phyloP scores from a whole-genome alignment of 2,113 vertebrate genomes.

The Euleptes europaea region DNA sequence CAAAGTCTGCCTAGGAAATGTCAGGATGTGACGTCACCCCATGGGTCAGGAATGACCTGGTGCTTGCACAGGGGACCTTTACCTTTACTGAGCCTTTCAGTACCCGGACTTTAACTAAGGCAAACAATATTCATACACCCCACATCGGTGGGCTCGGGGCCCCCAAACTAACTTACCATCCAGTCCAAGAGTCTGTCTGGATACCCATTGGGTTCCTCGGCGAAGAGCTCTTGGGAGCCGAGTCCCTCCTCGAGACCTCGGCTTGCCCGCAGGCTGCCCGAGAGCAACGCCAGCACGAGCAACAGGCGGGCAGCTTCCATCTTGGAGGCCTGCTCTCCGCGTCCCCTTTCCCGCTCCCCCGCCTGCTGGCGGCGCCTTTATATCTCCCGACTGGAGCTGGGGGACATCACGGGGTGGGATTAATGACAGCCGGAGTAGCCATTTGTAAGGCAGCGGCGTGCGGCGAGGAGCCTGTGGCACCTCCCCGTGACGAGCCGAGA shows the following conservation, averaged over 20 bases:
- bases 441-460: background rate
- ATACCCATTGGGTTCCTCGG: slow-evolving; percentile 50
- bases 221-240: slow-evolving; percentile 49
- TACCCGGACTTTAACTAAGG: background rate
- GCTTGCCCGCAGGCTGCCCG: slow-evolving; percentile 36
- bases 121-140: background rate
- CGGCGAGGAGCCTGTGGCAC: background rate
- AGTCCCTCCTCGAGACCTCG: slow-evolving; percentile 59
- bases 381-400: background rate
- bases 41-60: too few species aligned
- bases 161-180: slow-evolving; percentile 52
- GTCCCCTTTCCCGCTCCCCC: background rate
- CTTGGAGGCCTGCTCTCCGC: background rate
- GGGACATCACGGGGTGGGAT: background rate
- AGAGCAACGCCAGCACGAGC: slow-evolving; percentile 67
- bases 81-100: too few species aligned
- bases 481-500: background rate
- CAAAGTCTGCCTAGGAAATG: too few species aligned
- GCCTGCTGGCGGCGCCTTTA: background rate
- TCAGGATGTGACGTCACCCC: too few species aligned
- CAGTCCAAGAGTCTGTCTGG: slow-evolving; percentile 48
- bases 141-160: background rate
- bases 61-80: too few species aligned
- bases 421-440: background rate
- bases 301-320: slow-evolving; percentile 62